phyloP scores from a whole-genome alignment of 2,797 vertebrate species.

The Brotula barbata region DNA sequence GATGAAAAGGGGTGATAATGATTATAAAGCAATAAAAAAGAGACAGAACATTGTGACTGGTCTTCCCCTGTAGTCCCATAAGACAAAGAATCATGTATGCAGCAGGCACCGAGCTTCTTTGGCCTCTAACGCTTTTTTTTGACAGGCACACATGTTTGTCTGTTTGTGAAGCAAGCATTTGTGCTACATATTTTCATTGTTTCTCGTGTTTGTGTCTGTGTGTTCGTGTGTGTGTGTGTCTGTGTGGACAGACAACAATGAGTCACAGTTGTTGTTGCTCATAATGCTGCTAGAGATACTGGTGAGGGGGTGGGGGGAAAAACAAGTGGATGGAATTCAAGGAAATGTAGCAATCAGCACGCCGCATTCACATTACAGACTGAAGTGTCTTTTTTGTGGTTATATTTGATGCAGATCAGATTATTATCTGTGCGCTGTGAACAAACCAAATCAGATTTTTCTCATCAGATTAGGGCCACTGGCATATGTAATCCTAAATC shows the following conservation, averaged over 20 bases:
- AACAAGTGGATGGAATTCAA: constrained; percentile 11
- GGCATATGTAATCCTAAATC: no score
- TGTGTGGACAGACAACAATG: constrained; percentile 39
- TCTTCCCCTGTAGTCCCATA: not conserved
- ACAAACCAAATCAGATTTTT: no score
- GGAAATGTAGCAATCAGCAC: not conserved
- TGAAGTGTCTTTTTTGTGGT: no score
- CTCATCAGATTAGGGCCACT: no score
- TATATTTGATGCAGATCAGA: no score
- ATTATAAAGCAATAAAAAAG: not conserved
- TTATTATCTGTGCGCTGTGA: no score
- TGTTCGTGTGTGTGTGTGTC: constrained; percentile 21
- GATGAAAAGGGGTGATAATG: not conserved
- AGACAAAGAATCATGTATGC: not conserved
- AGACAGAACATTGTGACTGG: not conserved
- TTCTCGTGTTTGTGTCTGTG: constrained; percentile 28
- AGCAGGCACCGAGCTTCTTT: not conserved
- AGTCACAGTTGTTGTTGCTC: constrained; percentile 46
- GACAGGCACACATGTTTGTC: not conserved
- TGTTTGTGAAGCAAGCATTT: constrained; percentile 28
- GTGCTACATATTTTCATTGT: constrained; percentile 13
- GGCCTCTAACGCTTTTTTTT: not conserved
- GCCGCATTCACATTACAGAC: no score
- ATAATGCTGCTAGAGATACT: constrained; percentile 33
- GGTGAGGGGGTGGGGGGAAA: constrained; percentile 6